Conservation (phyloP, 2,797 vertebrate species). For the Tympanoctomys barrerae region DNA sequence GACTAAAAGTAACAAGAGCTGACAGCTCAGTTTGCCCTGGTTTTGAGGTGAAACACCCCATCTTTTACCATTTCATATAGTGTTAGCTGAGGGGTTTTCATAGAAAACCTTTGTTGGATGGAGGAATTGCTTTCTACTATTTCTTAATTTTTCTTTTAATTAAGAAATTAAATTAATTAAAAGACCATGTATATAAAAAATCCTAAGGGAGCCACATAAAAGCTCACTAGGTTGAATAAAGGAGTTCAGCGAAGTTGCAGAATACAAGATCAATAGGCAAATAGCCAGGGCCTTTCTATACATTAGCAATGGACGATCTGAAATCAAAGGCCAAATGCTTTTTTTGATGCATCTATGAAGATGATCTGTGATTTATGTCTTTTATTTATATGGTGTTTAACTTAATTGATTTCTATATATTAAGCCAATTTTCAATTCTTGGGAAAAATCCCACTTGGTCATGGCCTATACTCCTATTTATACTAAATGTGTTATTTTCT, state of each 20-base stretch:
- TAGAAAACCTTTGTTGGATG: background rate
- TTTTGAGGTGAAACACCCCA: background rate
- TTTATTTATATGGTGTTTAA: background rate
- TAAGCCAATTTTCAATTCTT: background rate
- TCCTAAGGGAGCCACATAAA: background rate
- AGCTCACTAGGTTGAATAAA: background rate
- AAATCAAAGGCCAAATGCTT: slow-evolving; percentile 26
- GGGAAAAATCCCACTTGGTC: background rate
- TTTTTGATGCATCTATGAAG: background rate
- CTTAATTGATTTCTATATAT: background rate
- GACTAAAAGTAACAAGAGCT: background rate
- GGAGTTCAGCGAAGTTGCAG: background rate
- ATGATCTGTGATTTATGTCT: background rate
- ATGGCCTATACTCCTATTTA: background rate
- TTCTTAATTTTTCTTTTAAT: background rate
- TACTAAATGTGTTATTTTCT: background rate
- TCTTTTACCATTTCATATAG: background rate
- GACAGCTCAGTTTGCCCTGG: background rate
- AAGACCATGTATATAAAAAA: background rate
- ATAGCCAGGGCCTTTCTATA: background rate
- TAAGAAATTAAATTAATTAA: no score
- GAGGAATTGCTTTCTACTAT: background rate
- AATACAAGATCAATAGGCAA: background rate
- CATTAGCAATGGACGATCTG: background rate
- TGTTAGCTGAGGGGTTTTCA: background rate